A percentile compares a stretch with the other conserved stretches of the same genome.
Conservation (phyloP, 1,140 invertebrate species). For the Drosophila kohkoa region DNA sequence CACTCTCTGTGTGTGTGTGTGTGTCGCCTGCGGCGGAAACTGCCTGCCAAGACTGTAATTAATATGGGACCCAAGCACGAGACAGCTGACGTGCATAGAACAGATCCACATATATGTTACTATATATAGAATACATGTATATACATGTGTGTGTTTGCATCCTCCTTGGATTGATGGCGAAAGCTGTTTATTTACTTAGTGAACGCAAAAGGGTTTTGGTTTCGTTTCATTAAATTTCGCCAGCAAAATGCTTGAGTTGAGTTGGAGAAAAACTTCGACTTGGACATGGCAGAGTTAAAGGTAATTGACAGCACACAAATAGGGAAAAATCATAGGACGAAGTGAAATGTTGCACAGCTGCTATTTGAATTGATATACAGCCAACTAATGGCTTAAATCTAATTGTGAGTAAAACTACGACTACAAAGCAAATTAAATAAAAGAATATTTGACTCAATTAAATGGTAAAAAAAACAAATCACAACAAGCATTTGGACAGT, state of each 20-base stretch:
- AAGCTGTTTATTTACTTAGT: slow-evolving; percentile 75
- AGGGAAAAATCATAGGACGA: not conserved
- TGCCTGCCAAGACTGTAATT: slow-evolving; percentile 75
- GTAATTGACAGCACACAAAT: slow-evolving; percentile 25
- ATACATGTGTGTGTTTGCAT: slow-evolving; percentile 14
- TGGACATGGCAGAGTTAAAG: not conserved
- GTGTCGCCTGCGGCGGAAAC: slow-evolving; percentile 61
- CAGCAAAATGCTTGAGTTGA: slow-evolving; percentile 10
- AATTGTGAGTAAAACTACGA: not conserved
- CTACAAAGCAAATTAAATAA: not conserved
- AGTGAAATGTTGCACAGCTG: not conserved
- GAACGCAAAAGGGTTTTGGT: slow-evolving; percentile 59
- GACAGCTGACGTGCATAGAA: slow-evolving; percentile 34
- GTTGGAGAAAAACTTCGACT: not conserved
- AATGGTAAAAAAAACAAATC: not conserved
- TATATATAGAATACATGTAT: slow-evolving; percentile 1
- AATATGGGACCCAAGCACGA: slow-evolving; percentile 64
- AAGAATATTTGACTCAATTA: not conserved
- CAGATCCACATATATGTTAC: slow-evolving; percentile 10
- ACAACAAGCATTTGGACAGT: not conserved
- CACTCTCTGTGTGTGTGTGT: not conserved
- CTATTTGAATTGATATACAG: not conserved
- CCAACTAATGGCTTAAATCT: slow-evolving; percentile 1
- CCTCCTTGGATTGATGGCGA: slow-evolving; percentile 36
- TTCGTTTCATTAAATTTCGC: slow-evolving; percentile 74